Conservation (phyloP, 2,888 invertebrate genomes). For the Argyra leucocephala region DNA sequence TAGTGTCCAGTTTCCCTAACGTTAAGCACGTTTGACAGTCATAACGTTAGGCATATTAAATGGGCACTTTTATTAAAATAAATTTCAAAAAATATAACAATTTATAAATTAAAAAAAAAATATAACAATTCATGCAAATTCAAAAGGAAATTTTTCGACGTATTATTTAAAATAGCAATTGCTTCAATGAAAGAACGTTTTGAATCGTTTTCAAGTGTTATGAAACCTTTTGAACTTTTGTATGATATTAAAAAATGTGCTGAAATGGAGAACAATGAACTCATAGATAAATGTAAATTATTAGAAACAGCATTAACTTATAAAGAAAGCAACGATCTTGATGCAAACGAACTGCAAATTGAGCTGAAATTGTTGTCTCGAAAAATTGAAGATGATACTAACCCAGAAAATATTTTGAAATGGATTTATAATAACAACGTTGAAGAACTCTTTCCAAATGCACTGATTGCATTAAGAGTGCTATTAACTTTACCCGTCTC, state of each 20-base stretch:
- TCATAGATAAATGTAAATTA: conserved; percentile 9
- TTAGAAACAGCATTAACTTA: conserved; percentile 9
- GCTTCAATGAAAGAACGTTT: conserved; percentile 10
- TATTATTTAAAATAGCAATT: conserved; percentile 8
- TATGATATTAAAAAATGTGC: conserved; percentile 9
- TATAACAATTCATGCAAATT: too few relatives aligned
- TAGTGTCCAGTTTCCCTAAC: too few relatives aligned
- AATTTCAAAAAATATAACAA: too few relatives aligned
- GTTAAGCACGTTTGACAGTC: too few relatives aligned
- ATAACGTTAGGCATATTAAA: too few relatives aligned
- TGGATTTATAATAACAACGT: conserved; percentile 11
- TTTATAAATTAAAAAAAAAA: too few relatives aligned
- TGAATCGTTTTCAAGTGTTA: conserved; percentile 9
- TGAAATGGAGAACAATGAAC: conserved; percentile 13
- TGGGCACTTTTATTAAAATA: too few relatives aligned
- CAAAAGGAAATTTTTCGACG: conserved; percentile 10
- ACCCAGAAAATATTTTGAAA: conserved; percentile 9
- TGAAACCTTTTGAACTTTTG: conserved; percentile 11
- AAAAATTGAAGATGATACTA: conserved; percentile 8
- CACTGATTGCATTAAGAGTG: conserved; percentile 10
- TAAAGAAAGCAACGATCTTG: conserved; percentile 14
- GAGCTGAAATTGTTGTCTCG: conserved; percentile 13
- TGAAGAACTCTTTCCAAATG: conserved; percentile 9
- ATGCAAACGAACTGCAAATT: conserved; percentile 12
- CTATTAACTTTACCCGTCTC: conserved; percentile 10